These are phyloP conservation scores for Xiphophorus hellerii DNA, from an alignment of 2,113 vertebrate genomes.

Conservation along the genomic window DNA sequence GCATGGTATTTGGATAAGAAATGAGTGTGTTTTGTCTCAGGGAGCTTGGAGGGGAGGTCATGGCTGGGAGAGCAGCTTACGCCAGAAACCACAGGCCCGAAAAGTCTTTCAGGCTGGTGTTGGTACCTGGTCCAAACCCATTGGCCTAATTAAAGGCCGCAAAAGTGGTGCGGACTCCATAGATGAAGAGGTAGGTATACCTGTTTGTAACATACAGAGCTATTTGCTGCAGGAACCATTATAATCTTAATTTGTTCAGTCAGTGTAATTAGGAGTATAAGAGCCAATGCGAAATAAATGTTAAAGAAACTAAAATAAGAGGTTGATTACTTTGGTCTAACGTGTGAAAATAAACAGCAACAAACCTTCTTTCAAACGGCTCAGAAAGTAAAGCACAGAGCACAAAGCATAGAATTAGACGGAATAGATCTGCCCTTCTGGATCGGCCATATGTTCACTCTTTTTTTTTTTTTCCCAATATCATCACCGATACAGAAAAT, in stretches of 20 bases:
- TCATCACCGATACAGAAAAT: too few relatives aligned
- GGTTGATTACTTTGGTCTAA: too few relatives aligned
- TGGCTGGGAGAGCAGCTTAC: slow-evolving; percentile 77
- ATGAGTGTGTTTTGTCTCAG: slow-evolving; percentile 71
- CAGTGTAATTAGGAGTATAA: too few relatives aligned
- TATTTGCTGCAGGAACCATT: neutral
- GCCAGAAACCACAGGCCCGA: slow-evolving; percentile 77
- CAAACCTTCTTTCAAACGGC: too few relatives aligned
- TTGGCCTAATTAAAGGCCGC: slow-evolving; percentile 48
- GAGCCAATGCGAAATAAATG: too few relatives aligned
- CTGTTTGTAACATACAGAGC: neutral
- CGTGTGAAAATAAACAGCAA: too few relatives aligned
- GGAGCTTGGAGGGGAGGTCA: slow-evolving; percentile 67
- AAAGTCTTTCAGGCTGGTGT: slow-evolving; percentile 79
- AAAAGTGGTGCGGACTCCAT: slow-evolving; percentile 46
- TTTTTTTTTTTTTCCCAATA: too few relatives aligned
- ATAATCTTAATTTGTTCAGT: neutral
- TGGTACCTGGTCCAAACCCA: slow-evolving; percentile 59
- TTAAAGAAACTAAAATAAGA: too few relatives aligned
- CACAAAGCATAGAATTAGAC: too few relatives aligned
- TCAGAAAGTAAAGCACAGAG: too few relatives aligned
- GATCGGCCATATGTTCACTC: too few relatives aligned
- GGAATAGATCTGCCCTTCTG: too few relatives aligned
- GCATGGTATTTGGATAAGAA: slow-evolving; percentile 47
- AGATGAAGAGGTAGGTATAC: slow-evolving; percentile 74